A percentile compares a stretch with the other conserved stretches of the same genome.
These are phyloP conservation scores for Montipora capitata DNA, from an alignment of 92 coral and sea anemone species.

Conservation along the genomic window DNA sequence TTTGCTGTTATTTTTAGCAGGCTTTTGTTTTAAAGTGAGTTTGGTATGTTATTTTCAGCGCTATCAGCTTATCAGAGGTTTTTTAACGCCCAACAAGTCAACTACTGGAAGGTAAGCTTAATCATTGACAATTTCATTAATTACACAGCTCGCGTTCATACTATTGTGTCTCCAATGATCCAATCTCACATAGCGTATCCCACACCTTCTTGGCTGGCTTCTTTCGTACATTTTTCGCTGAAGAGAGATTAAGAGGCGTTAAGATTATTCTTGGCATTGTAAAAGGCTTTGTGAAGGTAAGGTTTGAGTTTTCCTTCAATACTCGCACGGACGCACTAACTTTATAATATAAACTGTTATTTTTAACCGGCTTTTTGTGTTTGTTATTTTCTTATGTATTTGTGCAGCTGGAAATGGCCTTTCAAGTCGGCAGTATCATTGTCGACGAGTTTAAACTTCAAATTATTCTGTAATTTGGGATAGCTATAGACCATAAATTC, in stretches of 20 bases:
- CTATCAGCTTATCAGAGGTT: constrained; percentile 98
- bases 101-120: constrained; percentile 93
- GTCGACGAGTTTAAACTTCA: constrained; percentile 16
- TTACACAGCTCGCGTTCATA: no score
- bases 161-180: no score
- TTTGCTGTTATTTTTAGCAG: not conserved
- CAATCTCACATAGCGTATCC: not conserved
- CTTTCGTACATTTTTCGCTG: not conserved
- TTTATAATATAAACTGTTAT: not conserved
- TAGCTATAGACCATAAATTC: no score
- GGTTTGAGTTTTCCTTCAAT: not conserved
- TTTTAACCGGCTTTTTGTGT: not conserved
- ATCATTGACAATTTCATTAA: not conserved
- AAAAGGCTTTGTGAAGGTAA: not conserved
- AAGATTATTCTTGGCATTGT: not conserved
- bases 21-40: constrained; percentile 10
- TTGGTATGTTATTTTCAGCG: constrained; percentile 70
- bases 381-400: not conserved
- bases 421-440: not conserved
- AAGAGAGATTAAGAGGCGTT: constrained; percentile 2
- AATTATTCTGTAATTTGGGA: not conserved
- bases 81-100: constrained; percentile 92
- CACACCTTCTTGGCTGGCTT: not conserved
- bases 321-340: not conserved
- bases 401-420: not conserved